These are phyloP conservation scores for Otolemur crassicaudatus DNA, from an alignment of 2,797 vertebrate genomes.

Conservation along the genomic window DNA sequence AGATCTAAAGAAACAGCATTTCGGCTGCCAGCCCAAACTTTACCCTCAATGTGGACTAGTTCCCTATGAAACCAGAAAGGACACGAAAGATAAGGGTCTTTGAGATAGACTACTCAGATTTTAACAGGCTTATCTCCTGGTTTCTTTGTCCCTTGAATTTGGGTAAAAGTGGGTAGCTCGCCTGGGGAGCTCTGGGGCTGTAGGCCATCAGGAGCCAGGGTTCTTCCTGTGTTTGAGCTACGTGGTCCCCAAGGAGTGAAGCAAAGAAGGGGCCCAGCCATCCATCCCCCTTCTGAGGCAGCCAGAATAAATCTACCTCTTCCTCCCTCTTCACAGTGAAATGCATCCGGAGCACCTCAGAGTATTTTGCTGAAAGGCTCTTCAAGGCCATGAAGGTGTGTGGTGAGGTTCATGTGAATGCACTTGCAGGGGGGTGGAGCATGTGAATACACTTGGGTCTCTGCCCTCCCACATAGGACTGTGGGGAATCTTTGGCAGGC, in stretches of 20 bases:
- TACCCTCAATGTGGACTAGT: not conserved
- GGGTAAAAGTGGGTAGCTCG: not conserved
- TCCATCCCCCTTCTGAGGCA: not conserved
- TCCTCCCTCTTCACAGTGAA: constrained; percentile 90
- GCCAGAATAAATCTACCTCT: not conserved
- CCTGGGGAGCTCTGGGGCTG: not conserved
- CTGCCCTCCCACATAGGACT: not conserved
- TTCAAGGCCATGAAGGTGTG: constrained; percentile 99
- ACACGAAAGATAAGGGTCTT: not conserved
- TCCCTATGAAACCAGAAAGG: not conserved
- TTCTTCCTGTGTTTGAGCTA: not conserved
- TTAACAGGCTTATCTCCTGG: not conserved
- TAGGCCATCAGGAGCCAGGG: not conserved
- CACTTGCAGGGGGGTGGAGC: too few relatives aligned
- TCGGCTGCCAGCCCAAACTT: not conserved
- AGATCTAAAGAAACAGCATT: not conserved
- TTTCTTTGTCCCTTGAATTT: not conserved
- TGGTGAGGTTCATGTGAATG: fast-evolving
- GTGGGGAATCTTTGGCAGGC: not conserved
- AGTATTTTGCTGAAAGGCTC: constrained; percentile 96
- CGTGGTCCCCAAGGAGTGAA: not conserved
- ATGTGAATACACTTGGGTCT: fast-evolving
- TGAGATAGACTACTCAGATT: not conserved
- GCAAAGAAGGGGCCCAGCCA: not conserved
- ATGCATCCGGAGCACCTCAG: constrained; percentile 92